phyloP scores from a whole-genome alignment of 2,113 vertebrate genomes.

The Amphiprion ocellaris region DNA sequence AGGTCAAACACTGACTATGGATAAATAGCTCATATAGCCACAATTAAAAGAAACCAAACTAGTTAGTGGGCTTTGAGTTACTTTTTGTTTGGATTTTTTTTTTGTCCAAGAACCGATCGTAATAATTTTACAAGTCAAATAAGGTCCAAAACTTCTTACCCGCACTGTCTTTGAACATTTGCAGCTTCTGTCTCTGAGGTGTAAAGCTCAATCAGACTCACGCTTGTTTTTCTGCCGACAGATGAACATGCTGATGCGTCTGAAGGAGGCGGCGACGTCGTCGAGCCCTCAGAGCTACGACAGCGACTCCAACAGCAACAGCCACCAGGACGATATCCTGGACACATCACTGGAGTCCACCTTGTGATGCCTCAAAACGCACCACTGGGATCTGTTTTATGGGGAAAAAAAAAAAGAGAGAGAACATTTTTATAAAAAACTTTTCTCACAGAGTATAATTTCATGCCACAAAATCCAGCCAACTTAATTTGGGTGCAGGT shows the following conservation, averaged over 20 bases:
- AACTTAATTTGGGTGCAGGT: constrained; percentile 88
- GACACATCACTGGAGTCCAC: constrained; percentile 96
- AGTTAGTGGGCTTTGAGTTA: no score
- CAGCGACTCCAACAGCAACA: constrained; percentile 98
- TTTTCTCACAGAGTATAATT: constrained; percentile 42
- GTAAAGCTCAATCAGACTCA: not conserved
- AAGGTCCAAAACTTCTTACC: no score
- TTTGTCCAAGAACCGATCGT: no score
- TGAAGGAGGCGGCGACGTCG: constrained; percentile 97
- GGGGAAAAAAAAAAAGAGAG: not conserved
- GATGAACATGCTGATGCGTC: constrained; percentile 99
- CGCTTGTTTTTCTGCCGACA: constrained; percentile 67
- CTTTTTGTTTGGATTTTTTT: no score
- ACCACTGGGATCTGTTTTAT: not conserved
- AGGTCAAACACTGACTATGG: no score
- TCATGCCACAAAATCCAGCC: constrained; percentile 78
- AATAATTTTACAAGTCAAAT: no score
- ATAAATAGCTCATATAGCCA: no score
- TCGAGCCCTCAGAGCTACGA: constrained; percentile 97
- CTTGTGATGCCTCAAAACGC: constrained; percentile 82
- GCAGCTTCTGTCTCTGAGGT: not conserved
- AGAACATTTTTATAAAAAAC: not conserved
- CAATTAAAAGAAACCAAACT: no score
- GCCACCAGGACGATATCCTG: constrained; percentile 95
- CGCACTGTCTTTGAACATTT: not conserved